A percentile compares a stretch with the other conserved stretches of the same genome.
Evolutionary conservation across 2,797 vertebrate genomes (phyloP).

Genomic region (Gorsachius magnificus): DNA sequence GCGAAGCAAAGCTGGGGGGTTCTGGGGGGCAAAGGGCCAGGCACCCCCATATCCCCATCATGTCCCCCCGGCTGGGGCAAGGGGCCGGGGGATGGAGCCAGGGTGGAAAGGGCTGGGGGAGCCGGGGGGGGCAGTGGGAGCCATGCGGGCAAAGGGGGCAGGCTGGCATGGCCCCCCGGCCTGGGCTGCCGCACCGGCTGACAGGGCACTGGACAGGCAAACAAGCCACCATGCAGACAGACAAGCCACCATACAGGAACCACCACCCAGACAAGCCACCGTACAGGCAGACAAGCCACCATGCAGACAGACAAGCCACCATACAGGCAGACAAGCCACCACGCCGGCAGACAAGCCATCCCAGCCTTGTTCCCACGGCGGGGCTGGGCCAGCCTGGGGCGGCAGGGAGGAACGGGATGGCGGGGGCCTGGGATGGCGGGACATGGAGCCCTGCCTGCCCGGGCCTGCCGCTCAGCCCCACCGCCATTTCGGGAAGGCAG

Average conservation of each 20-base stretch:
- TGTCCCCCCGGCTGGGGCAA: background rate
- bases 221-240: background rate
- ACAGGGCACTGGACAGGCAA: too few relatives aligned
- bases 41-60: too few relatives aligned
- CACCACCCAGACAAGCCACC: too few relatives aligned
- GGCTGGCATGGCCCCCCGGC: too few relatives aligned
- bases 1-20: background rate
- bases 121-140: background rate
- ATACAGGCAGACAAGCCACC: too few relatives aligned
- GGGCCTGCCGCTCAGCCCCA: background rate
- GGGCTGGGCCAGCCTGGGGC: background rate
- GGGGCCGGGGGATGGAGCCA: background rate
- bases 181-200: too few relatives aligned
- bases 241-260: too few relatives aligned
- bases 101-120: background rate
- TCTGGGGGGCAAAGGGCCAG: too few relatives aligned
- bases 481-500: background rate
- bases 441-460: background rate
- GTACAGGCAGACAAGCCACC: background rate
- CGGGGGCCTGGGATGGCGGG: rapidly evolving
- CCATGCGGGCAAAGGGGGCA: background rate
- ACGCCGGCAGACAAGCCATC: background rate
- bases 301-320: background rate
- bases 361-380: background rate
- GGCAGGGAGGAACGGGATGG: background rate